Conservation (phyloP, 1,140 invertebrate genomes). For the Trichomalopsis sarcophagae region DNA sequence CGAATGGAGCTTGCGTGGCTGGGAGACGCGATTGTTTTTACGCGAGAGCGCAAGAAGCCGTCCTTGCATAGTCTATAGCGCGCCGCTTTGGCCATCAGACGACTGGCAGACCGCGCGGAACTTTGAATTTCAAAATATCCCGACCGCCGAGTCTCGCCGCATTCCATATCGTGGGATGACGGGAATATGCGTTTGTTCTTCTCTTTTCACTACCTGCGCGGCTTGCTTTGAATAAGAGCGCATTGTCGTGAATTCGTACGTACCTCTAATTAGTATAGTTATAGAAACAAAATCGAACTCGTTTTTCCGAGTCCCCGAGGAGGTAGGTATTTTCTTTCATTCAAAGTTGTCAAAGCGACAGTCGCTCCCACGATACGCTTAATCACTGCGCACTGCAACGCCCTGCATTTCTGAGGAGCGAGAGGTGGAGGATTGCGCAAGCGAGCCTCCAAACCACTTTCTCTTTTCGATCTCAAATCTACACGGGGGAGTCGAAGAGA, state of each 20-base stretch:
- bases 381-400: conserved; percentile 31
- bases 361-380: conserved; percentile 44
- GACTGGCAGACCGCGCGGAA: conserved; percentile 16
- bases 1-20: conserved; percentile 19
- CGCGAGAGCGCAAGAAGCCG: conserved; percentile 71
- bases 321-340: neutral
- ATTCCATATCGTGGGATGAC: conserved; percentile 34
- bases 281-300: neutral
- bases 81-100: conserved; percentile 5
- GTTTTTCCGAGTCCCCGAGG: neutral
- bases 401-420: conserved; percentile 15
- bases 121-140: conserved; percentile 50
- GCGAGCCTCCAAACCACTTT: conserved; percentile 26
- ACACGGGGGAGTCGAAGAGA: neutral
- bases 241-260: too few relatives aligned
- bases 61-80: conserved; percentile 67
- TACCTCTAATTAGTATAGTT: too few relatives aligned
- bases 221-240: too few relatives aligned
- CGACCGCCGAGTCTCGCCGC: neutral
- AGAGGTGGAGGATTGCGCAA: conserved; percentile 22
- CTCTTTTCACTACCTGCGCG: neutral
- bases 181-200: neutral
- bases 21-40: conserved; percentile 73
- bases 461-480: conserved; percentile 45
- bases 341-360: conserved; percentile 20